Conservation (phyloP, 2,797 vertebrate species). For the Hafferia zeledoni region DNA sequence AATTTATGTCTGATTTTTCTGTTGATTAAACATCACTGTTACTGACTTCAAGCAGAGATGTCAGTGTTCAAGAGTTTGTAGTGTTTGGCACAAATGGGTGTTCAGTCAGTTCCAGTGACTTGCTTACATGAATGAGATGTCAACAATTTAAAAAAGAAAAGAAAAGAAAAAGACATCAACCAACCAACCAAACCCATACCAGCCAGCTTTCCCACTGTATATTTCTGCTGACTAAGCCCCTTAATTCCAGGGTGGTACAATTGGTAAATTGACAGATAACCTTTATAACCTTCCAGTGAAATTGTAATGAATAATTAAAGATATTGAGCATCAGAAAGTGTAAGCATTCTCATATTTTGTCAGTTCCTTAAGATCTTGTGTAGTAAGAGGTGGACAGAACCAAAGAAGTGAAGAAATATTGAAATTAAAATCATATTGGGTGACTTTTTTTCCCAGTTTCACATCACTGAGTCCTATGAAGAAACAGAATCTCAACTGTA, state of each 20-base stretch:
- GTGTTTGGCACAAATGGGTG: rapidly evolving
- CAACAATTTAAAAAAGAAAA: not conserved
- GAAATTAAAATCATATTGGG: not conserved
- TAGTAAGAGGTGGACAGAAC: not conserved
- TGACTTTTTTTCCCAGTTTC: not conserved
- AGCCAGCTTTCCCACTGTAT: not conserved
- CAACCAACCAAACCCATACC: rapidly evolving
- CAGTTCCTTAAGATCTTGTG: not conserved
- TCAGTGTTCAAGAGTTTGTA: not conserved
- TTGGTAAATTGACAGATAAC: not conserved
- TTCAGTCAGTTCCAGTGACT: not conserved
- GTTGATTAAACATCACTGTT: not conserved
- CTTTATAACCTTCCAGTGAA: not conserved
- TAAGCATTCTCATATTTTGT: not conserved
- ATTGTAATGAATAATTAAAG: not conserved
- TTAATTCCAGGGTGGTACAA: not conserved
- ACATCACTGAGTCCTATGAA: not conserved
- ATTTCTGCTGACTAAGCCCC: not conserved
- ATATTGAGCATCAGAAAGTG: not conserved
- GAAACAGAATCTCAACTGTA: not conserved
- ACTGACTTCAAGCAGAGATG: not conserved
- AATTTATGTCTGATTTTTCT: not conserved
- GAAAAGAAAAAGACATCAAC: not conserved
- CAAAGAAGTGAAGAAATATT: not conserved
- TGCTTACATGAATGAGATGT: not conserved